Conservation (phyloP, 1,140 invertebrate genomes). For the Littorina saxatilis region DNA sequence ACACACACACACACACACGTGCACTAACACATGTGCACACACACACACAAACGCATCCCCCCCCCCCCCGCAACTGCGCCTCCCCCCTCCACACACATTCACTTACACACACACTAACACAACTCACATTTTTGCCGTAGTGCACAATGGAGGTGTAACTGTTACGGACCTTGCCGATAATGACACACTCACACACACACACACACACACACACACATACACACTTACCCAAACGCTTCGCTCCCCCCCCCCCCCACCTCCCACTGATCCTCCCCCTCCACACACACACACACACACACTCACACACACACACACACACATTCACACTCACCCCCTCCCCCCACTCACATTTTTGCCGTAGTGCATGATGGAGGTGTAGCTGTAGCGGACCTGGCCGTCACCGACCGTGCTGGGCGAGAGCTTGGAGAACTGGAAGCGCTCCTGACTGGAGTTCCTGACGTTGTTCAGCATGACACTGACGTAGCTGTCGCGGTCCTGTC, state of each 20-base stretch:
- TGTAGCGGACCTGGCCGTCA: slow-evolving; percentile 76
- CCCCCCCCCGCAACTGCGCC: too few relatives aligned
- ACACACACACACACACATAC: not conserved
- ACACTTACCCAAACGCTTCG: not conserved
- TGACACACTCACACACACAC: not conserved
- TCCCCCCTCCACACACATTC: too few relatives aligned
- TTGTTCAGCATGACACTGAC: slow-evolving; percentile 80
- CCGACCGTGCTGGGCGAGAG: slow-evolving; percentile 73
- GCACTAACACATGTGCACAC: too few relatives aligned
- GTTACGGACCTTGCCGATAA: too few relatives aligned
- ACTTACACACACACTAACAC: too few relatives aligned
- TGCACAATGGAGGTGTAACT: too few relatives aligned
- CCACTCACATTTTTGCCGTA: slow-evolving; percentile 56
- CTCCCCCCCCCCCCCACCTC: too few relatives aligned
- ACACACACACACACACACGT: too few relatives aligned
- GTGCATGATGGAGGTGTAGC: slow-evolving; percentile 75
- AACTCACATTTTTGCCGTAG: too few relatives aligned
- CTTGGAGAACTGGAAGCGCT: slow-evolving; percentile 76
- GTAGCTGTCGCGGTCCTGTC: slow-evolving; percentile 50
- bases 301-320: slow-evolving; percentile 43
- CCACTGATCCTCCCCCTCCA: too few relatives aligned
- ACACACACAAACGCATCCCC: too few relatives aligned
- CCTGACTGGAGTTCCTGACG: slow-evolving; percentile 77
- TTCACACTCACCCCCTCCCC: too few relatives aligned
- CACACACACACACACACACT: slow-evolving; percentile 5